phyloP scores from a whole-genome alignment of 2,797 vertebrate genomes.

The Muscicapa striata region DNA sequence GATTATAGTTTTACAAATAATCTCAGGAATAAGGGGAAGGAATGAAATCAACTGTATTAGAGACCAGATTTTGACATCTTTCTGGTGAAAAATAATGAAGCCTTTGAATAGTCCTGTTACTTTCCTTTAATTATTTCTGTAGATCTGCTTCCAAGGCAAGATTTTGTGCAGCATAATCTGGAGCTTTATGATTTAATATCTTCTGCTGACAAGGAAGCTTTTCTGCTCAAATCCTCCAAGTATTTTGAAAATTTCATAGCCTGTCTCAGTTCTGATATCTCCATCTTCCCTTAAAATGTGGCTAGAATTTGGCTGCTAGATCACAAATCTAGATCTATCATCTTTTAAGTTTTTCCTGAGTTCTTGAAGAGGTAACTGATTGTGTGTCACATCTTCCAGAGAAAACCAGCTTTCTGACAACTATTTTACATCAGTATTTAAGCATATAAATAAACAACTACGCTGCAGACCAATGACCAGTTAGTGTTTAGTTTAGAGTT shows the following conservation, averaged over 20 bases:
- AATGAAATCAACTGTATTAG: background rate
- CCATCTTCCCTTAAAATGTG: background rate
- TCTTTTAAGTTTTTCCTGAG: background rate
- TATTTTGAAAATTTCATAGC: background rate
- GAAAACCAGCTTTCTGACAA: background rate
- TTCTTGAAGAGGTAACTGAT: background rate
- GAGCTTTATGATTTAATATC: background rate
- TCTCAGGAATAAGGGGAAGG: background rate
- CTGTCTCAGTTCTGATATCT: background rate
- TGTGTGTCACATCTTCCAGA: background rate
- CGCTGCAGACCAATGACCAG: background rate
- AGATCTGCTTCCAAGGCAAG: background rate
- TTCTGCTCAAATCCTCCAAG: background rate
- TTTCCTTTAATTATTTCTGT: slow-evolving; percentile 4
- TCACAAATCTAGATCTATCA: background rate
- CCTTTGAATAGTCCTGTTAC: slow-evolving; percentile 13
- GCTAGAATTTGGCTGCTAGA: background rate
- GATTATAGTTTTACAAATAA: background rate
- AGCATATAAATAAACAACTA: background rate
- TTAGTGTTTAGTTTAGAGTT: background rate
- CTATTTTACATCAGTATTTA: background rate
- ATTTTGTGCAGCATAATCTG: background rate
- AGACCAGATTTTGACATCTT: background rate
- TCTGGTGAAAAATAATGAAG: slow-evolving; percentile 1
- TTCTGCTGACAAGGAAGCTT: background rate